Conservation (phyloP, 2,888 invertebrate genomes). For the Drosophila setosimentum region DNA sequence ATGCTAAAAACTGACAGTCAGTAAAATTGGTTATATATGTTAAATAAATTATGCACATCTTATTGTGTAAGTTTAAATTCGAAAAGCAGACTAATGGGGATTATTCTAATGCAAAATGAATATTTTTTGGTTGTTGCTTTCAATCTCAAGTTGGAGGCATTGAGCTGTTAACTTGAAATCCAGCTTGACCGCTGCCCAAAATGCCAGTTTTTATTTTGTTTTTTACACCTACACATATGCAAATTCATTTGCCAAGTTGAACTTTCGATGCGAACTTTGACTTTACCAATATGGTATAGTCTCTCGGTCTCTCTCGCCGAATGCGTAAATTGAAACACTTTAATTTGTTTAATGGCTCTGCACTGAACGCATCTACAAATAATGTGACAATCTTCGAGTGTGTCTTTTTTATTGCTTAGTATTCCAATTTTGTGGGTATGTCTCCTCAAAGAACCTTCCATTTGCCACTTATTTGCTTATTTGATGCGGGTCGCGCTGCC, state of each 20-base stretch:
- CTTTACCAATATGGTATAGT: neutral
- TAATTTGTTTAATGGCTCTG: constrained; percentile 41
- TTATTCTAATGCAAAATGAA: neutral
- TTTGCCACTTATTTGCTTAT: constrained; percentile 15
- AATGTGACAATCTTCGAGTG: constrained; percentile 56
- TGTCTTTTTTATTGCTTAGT: constrained; percentile 58
- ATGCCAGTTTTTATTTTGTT: neutral
- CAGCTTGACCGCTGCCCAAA: neutral
- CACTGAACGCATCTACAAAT: constrained; percentile 19
- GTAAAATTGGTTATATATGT: neutral
- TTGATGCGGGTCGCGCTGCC: constrained; percentile 47
- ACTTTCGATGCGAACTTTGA: constrained; percentile 24
- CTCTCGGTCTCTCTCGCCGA: neutral
- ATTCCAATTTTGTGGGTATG: neutral
- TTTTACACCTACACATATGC: constrained; percentile 5
- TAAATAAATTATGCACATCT: neutral
- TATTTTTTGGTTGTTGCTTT: neutral
- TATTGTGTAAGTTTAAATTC: neutral
- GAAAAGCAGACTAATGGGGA: neutral
- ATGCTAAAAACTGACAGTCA: neutral
- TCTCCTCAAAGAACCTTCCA: constrained; percentile 12
- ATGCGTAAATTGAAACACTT: constrained; percentile 27
- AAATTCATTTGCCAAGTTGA: constrained; percentile 14
- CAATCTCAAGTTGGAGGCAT: neutral
- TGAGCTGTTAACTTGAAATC: neutral